Conservation (phyloP, 2,888 invertebrate species). For the Trichopria drosophilae region DNA sequence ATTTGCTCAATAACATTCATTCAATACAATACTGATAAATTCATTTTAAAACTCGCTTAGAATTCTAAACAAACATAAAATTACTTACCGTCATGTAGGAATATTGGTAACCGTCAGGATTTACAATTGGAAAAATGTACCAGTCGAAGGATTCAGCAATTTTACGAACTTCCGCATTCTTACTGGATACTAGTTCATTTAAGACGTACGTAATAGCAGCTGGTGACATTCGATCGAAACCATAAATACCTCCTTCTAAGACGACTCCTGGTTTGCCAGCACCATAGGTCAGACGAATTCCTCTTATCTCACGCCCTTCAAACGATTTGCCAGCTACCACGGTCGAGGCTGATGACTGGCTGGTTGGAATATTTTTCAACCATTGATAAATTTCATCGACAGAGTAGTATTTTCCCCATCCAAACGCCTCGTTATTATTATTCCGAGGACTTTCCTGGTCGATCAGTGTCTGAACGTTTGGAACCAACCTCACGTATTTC, state of each 20-base stretch:
- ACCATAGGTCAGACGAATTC: conserved; percentile 62
- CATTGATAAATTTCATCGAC: conserved; percentile 63
- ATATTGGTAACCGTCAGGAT: conserved; percentile 77
- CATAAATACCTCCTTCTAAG: conserved; percentile 69
- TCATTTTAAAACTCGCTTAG: too few species aligned
- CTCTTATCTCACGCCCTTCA: conserved; percentile 65
- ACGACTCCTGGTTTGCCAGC: conserved; percentile 62
- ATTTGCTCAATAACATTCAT: too few species aligned
- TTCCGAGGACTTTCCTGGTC: conserved; percentile 38
- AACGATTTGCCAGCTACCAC: conserved; percentile 60
- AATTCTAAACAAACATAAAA: too few species aligned
- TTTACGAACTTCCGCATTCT: conserved; percentile 58
- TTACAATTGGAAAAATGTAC: conserved; percentile 74
- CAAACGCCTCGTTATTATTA: conserved; percentile 51
- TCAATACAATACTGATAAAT: too few species aligned
- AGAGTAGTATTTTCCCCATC: conserved; percentile 65
- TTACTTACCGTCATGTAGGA: conserved; percentile 60
- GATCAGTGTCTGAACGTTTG: conserved; percentile 64
- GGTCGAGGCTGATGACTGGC: conserved; percentile 60
- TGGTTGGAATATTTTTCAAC: conserved; percentile 60
- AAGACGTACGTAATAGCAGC: conserved; percentile 67
- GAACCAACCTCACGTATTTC: conserved; percentile 58
- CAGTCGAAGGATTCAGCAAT: conserved; percentile 68
- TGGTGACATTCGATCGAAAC: conserved; percentile 76
- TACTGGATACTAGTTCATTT: conserved; percentile 65